These are phyloP conservation scores for Spatulosminthurus flaviceps DNA, from an alignment of 2,888 invertebrate genomes.

Conservation along the genomic window DNA sequence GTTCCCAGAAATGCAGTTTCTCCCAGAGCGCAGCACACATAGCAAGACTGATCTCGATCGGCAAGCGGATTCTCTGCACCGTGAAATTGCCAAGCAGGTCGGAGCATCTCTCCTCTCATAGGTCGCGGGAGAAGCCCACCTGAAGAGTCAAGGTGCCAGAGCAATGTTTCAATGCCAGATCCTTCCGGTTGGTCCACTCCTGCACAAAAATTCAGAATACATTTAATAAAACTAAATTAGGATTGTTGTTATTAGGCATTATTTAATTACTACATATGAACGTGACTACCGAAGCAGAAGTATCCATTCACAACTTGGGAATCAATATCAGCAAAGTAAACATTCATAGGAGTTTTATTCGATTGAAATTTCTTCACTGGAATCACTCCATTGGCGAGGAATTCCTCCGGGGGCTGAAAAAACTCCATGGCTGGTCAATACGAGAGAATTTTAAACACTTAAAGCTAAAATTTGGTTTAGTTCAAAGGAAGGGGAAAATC, in stretches of 20 bases:
- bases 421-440: background rate
- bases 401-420: conserved; percentile 65
- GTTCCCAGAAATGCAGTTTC: conserved; percentile 61
- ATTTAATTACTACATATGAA: background rate
- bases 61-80: conserved; percentile 63
- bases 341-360: conserved; percentile 80
- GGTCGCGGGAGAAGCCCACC: conserved; percentile 60
- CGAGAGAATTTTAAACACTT: background rate
- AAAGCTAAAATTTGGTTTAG: background rate
- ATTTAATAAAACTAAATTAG: too few relatives aligned
- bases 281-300: conserved; percentile 79
- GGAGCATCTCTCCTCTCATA: conserved; percentile 58
- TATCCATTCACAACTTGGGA: conserved; percentile 89
- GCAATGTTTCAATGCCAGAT: conserved; percentile 57
- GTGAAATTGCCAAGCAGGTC: conserved; percentile 61
- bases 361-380: conserved; percentile 84
- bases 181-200: conserved; percentile 62
- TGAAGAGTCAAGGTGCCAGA: conserved; percentile 62
- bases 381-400: conserved; percentile 76
- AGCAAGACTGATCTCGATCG: conserved; percentile 62
- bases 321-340: conserved; percentile 85
- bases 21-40: conserved; percentile 62
- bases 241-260: too few relatives aligned
- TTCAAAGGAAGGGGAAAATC: background rate
- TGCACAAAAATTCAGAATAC: too few relatives aligned